Conservation (phyloP, 2,797 vertebrate genomes). For the Ataeniobius toweri region DNA sequence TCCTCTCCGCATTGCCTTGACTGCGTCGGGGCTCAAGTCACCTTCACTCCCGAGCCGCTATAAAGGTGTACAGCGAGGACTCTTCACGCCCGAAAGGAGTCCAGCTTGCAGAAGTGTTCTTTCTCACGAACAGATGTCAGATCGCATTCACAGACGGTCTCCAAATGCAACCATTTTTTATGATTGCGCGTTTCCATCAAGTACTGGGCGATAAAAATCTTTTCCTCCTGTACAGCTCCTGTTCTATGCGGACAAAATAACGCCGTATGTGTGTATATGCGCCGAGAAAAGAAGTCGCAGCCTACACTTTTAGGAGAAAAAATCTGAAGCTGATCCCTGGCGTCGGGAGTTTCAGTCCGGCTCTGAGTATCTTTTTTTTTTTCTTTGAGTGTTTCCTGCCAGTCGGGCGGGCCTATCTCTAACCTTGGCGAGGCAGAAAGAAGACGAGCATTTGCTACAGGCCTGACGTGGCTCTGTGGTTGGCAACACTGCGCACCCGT, state of each 20-base stretch:
- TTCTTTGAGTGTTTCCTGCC: slow-evolving; percentile 47
- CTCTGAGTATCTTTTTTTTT: slow-evolving; percentile 50
- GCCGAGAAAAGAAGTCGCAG: slow-evolving; percentile 14
- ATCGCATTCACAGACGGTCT: slow-evolving; percentile 68
- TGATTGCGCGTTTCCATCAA: slow-evolving; percentile 84
- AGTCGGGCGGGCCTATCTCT: slow-evolving; percentile 62
- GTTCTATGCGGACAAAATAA: slow-evolving; percentile 32
- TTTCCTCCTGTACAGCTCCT: not conserved
- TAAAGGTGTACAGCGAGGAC: slow-evolving; percentile 55
- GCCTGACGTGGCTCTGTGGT: slow-evolving; percentile 82
- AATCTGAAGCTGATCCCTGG: slow-evolving; percentile 36
- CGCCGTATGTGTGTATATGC: slow-evolving; percentile 31
- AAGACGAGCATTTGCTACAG: slow-evolving; percentile 80
- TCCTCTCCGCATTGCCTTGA: slow-evolving; percentile 85
- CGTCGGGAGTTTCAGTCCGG: slow-evolving; percentile 41
- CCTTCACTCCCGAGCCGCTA: slow-evolving; percentile 83
- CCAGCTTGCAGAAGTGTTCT: slow-evolving; percentile 64
- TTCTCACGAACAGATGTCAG: slow-evolving; percentile 71
- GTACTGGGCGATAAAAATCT: slow-evolving; percentile 60
- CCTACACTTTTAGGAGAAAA: slow-evolving; percentile 23
- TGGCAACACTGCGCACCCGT: slow-evolving; percentile 82
- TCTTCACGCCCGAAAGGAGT: slow-evolving; percentile 61
- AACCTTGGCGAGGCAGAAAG: slow-evolving; percentile 78
- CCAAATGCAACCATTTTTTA: slow-evolving; percentile 77
- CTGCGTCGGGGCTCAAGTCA: slow-evolving; percentile 77